These are phyloP conservation scores for Motacilla alba DNA, from an alignment of 2,113 vertebrate genomes.

Conservation along the genomic window DNA sequence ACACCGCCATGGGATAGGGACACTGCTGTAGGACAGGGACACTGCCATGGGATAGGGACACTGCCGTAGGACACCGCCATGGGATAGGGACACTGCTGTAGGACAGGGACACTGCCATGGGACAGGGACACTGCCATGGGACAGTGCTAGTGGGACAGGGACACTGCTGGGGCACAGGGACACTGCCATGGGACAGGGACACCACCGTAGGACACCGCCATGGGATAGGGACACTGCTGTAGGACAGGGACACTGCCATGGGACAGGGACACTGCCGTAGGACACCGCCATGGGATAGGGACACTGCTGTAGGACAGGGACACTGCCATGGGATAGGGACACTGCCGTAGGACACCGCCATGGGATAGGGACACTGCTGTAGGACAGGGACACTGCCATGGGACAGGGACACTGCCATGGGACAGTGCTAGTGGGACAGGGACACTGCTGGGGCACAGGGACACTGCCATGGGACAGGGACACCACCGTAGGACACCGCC, in stretches of 20 bases:
- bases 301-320: too few relatives aligned
- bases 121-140: rapidly evolving
- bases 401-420: too few relatives aligned
- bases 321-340: neutral
- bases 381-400: neutral
- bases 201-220: too few relatives aligned
- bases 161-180: neutral
- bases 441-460: too few relatives aligned
- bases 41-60: too few relatives aligned
- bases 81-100: neutral
- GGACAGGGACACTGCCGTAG: neutral
- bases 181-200: neutral
- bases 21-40: too few relatives aligned
- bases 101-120: neutral
- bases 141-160: neutral
- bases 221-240: neutral
- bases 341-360: neutral
- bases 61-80: rapidly evolving
- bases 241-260: too few relatives aligned
- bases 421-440: neutral
- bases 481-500: too few relatives aligned
- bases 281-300: neutral
- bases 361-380: too few relatives aligned
- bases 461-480: too few relatives aligned
- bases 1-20: too few relatives aligned